Evolutionary conservation across 2,888 invertebrate genomes (phyloP), one percentile per base, ranked within the genome.

Genomic region (Sarcophaga caerulescens): DNA sequence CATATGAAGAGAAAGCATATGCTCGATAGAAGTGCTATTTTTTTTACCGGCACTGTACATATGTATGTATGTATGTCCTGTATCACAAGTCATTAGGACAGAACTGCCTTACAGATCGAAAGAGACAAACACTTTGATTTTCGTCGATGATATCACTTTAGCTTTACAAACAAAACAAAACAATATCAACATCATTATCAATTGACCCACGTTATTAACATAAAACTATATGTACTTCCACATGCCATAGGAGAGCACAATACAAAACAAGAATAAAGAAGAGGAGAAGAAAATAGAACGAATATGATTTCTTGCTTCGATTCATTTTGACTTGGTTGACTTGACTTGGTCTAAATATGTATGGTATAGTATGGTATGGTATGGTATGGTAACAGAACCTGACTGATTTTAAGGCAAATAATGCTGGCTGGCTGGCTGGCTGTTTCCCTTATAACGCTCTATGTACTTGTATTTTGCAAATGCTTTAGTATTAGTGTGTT

Each of bases 231-330:
- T n/a, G n/a, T n/a, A 52, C 35, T 35, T 35, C 35, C 35, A 35
- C 10, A 17, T 52, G 4, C 52, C 52, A 52, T 52, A 52, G 12
- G 17, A 52, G 12, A 52, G 17, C 12, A 52, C 14, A 52, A 14
- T 0, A 35, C 35, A 35, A 35, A 8, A 10, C 35, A 35, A 35
- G 35, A 45, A 19, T 23, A 62, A 68, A 74, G n/a, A 35, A 35
- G 8, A 35, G 2, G 35, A 35, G 35, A 63, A 44, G 14, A 5
- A 68, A 52, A 59, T 45, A 69, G 62, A 76, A 63, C 47, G 71
- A 71, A 85, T 76, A 70, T 47, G 70, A 83, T 74, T 77, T 85
- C 76, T 84, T 78, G 74, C 74, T 84, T 81, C 84, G 45, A 81
- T 75, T 77, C 80, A 73, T 65, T 73, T 65, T 83, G 80, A 78